A percentile compares a stretch with the other conserved stretches of the same genome.
phyloP scores from a whole-genome alignment of 2,888 invertebrate genomes.

The Amphiduros pacificus region DNA sequence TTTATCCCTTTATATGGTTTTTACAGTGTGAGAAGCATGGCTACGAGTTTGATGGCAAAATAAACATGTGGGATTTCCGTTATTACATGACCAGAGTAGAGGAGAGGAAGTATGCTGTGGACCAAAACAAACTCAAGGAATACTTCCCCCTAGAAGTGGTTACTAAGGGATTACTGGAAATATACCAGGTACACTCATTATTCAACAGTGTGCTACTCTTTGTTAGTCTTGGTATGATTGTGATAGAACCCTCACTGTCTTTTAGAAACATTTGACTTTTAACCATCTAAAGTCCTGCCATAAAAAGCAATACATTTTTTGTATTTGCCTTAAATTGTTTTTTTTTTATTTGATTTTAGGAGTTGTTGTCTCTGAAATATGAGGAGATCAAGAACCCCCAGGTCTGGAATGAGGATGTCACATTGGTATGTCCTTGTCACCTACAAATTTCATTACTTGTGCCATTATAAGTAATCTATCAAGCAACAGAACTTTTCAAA shows the following conservation, averaged over 20 bases:
- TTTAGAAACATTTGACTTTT: no score
- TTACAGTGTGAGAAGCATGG: conserved; percentile 59
- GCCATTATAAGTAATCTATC: no score
- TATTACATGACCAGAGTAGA: conserved; percentile 62
- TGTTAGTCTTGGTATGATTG: no score
- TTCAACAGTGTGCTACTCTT: no score
- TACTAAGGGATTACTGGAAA: conserved; percentile 61
- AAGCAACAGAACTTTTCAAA: not conserved
- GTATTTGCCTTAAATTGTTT: no score
- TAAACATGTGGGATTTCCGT: conserved; percentile 61
- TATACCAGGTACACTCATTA: conserved; percentile 62
- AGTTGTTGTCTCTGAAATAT: conserved; percentile 60
- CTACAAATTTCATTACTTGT: not conserved
- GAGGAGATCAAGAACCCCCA: conserved; percentile 53
- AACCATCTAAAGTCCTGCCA: no score
- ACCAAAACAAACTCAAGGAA: conserved; percentile 61
- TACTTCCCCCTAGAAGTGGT: conserved; percentile 63
- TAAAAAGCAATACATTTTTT: no score
- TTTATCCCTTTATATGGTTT: no score
- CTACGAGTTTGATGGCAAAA: conserved; percentile 56
- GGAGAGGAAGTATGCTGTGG: conserved; percentile 61
- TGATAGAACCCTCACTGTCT: no score
- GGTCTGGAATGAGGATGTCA: conserved; percentile 62
- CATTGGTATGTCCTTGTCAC: conserved; percentile 49
- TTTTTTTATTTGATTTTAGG: conserved; percentile 42